Conservation (phyloP, 2,113 vertebrate genomes). For the Malurus cyaneus region DNA sequence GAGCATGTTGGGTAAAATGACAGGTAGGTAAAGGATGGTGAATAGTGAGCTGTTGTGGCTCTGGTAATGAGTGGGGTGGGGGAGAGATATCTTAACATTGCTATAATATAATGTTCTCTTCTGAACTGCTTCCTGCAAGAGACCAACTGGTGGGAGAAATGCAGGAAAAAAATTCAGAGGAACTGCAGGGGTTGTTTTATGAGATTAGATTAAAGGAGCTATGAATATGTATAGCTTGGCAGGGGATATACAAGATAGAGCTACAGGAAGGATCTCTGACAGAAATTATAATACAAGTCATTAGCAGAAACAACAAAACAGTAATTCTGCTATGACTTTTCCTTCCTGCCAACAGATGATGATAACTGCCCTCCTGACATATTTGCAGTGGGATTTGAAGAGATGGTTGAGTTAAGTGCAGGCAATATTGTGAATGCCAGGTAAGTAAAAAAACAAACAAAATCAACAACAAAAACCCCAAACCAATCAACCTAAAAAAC, state of each 20-base stretch:
- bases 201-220: conserved; percentile 42
- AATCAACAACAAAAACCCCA: neutral
- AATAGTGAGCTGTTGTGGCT: neutral
- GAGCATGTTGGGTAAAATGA: neutral
- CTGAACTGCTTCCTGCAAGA: conserved; percentile 16
- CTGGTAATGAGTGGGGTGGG: neutral
- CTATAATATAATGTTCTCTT: neutral
- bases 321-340: conserved; percentile 7
- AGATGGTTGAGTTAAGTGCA: conserved; percentile 83
- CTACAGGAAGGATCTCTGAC: conserved; percentile 16
- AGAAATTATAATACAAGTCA: neutral
- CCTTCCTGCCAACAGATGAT: conserved; percentile 60
- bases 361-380: conserved; percentile 73
- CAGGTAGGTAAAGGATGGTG: neutral
- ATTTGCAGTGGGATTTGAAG: conserved; percentile 84
- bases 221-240: conserved; percentile 50
- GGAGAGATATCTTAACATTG: neutral
- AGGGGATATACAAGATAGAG: neutral
- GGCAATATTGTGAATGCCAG: conserved; percentile 84
- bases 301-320: conserved; percentile 21
- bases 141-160: conserved; percentile 41
- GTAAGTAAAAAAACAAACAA: conserved; percentile 41
- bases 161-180: neutral
- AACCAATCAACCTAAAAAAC: neutral
- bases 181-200: conserved; percentile 56